Conservation (phyloP, 1,140 invertebrate species). For the Maniola jurtina region DNA sequence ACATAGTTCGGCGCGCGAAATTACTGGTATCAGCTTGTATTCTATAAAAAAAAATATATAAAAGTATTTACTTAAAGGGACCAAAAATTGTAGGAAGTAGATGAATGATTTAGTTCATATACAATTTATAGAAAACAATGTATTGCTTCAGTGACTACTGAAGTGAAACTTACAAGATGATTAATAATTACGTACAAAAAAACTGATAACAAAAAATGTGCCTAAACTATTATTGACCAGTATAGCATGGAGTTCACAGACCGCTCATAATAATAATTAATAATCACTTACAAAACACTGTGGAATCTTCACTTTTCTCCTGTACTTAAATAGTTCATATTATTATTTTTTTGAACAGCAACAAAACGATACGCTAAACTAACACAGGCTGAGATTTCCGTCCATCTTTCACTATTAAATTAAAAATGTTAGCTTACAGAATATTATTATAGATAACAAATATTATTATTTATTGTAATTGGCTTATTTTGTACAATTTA, state of each 20-base stretch:
- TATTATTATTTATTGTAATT: slow-evolving; percentile 7
- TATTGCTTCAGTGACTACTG: neutral
- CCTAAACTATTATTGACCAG: slow-evolving; percentile 7
- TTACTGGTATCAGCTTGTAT: too few relatives aligned
- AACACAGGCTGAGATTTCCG: slow-evolving; percentile 55
- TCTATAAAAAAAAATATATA: too few relatives aligned
- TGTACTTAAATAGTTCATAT: slow-evolving; percentile 51
- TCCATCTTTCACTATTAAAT: slow-evolving; percentile 64
- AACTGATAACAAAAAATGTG: slow-evolving; percentile 10
- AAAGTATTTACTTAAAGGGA: too few relatives aligned
- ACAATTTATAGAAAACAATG: neutral
- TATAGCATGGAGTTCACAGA: slow-evolving; percentile 10
- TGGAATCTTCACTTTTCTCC: slow-evolving; percentile 43
- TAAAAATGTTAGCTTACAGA: slow-evolving; percentile 30
- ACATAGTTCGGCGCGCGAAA: too few relatives aligned
- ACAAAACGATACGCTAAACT: slow-evolving; percentile 52
- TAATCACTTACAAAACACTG: slow-evolving; percentile 26
- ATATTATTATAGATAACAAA: slow-evolving; percentile 4
- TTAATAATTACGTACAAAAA: neutral
- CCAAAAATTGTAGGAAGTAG: too few relatives aligned
- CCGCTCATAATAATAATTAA: slow-evolving; percentile 14
- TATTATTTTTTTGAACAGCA: slow-evolving; percentile 54
- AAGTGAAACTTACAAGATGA: neutral
- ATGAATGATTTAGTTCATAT: neutral
- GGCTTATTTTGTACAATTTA: slow-evolving; percentile 17